Percentiles rank a stretch among this genome's conserved stretches.
These are phyloP conservation scores for Acrocyrtus sp. DNA, from an alignment of 2,888 invertebrate species.

Conservation along the genomic window DNA sequence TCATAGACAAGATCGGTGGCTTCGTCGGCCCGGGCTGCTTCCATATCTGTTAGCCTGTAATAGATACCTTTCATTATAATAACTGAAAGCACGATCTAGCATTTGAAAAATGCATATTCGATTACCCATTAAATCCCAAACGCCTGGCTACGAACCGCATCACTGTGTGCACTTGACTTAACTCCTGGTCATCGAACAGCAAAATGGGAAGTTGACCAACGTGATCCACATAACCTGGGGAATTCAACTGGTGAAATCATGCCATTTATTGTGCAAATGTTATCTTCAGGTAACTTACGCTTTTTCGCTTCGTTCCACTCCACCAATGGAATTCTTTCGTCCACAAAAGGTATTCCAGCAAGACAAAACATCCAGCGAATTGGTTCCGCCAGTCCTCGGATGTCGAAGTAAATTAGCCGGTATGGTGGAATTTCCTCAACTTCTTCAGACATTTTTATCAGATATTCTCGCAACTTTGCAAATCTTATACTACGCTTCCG, in stretches of 20 bases:
- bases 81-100: neutral
- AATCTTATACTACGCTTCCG: too few species aligned
- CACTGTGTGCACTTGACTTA: constrained; percentile 37
- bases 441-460: neutral
- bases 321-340: constrained; percentile 34
- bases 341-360: constrained; percentile 33
- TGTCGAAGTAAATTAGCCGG: constrained; percentile 39
- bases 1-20: constrained; percentile 43
- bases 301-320: constrained; percentile 30
- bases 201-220: constrained; percentile 45
- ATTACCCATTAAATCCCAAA: constrained; percentile 37
- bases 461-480: neutral
- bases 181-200: constrained; percentile 33
- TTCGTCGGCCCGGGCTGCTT: constrained; percentile 43
- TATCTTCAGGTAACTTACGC: constrained; percentile 14
- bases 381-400: constrained; percentile 24
- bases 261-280: neutral
- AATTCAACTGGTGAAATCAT: too few species aligned
- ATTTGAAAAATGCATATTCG: neutral
- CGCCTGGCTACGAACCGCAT: constrained; percentile 36
- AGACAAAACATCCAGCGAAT: constrained; percentile 42
- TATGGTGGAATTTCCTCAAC: constrained; percentile 30
- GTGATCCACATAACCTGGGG: constrained; percentile 28
- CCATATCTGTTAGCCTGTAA: constrained; percentile 22
- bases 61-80: neutral